These are phyloP conservation scores for Saccostrea glomerata DNA, from an alignment of 1,140 invertebrate species.

Conservation along the genomic window DNA sequence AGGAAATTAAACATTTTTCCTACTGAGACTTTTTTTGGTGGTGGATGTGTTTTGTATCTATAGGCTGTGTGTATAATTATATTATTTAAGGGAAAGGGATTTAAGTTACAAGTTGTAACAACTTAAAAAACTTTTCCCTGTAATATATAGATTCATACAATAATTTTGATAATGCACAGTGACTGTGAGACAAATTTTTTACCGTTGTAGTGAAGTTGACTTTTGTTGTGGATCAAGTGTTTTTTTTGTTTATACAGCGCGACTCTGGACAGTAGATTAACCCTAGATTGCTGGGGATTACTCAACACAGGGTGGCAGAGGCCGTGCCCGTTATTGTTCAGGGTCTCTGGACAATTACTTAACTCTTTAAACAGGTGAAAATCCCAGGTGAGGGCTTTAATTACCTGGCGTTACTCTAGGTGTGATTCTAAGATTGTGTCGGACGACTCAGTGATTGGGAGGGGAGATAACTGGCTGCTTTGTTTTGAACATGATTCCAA, in stretches of 20 bases:
- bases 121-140: too few species aligned
- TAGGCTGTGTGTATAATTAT: too few species aligned
- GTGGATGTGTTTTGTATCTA: too few species aligned
- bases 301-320: not conserved
- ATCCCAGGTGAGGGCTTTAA: slow-evolving; percentile 12
- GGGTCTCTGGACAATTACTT: not conserved
- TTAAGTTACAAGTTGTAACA: too few species aligned
- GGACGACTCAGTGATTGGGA: not conserved
- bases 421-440: not conserved
- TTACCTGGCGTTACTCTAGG: not conserved
- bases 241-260: not conserved
- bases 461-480: not conserved
- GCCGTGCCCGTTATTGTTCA: not conserved
- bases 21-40: too few species aligned
- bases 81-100: too few species aligned
- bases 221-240: not conserved
- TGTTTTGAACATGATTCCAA: not conserved
- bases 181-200: not conserved
- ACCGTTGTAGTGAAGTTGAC: not conserved
- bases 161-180: too few species aligned
- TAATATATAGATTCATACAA: too few species aligned
- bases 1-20: too few species aligned
- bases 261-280: not conserved
- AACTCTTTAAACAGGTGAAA: not conserved
- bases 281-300: not conserved